Evolutionary conservation across 2,888 invertebrate genomes (phyloP), one percentile per base, ranked within the genome.

Genomic region (Drosophila macrospina): DNA sequence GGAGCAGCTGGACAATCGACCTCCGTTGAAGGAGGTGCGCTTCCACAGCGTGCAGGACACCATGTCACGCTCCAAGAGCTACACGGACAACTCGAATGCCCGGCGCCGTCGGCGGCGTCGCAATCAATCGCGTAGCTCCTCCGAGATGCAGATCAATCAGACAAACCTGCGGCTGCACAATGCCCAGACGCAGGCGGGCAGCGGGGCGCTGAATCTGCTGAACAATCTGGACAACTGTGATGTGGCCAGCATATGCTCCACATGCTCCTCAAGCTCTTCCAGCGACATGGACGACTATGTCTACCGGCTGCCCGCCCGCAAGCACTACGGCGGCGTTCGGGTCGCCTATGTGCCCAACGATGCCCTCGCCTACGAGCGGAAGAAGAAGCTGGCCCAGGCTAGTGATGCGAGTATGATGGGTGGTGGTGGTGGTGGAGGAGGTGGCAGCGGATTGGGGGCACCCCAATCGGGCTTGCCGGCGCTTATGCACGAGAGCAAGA

Each of bases 291-390:
- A 97, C 69, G 96, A 97, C 72, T 95, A 96, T 80, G 96, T 97
- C 51, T 97, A 97, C 91, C 95, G 96, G 54, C 92, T 97, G 81
- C 97, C 97, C 1, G 95, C 97, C 5, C 93, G 97, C 74, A 93
- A 96, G 66, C 96, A 96, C 32, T 97, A 97, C 88, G 97, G 97
- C 15, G 97, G 97, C n/a, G 97, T 97, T 11, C 93, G 97, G 69
- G 97, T 98, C 79, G 97, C 97, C 1, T 98, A 98, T 92, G 98
- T 98, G 67, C 98, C 97, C 77, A 97, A 97, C 91, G 97, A 97
- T 92, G 96, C 97, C 1, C 94, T 97, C 26, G 97, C 97, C 60
- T 96, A 96, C 88, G 97, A 96, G 24, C 93, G 95, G 70, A 93
- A 96, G 66, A 94, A 95, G 70, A 93, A 95, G 76, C 93, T 87